A percentile compares a stretch with the other conserved stretches of the same genome.
These are phyloP conservation scores for Acanthosepion esculentum DNA, from an alignment of 2,888 invertebrate species.

Conservation along the genomic window DNA sequence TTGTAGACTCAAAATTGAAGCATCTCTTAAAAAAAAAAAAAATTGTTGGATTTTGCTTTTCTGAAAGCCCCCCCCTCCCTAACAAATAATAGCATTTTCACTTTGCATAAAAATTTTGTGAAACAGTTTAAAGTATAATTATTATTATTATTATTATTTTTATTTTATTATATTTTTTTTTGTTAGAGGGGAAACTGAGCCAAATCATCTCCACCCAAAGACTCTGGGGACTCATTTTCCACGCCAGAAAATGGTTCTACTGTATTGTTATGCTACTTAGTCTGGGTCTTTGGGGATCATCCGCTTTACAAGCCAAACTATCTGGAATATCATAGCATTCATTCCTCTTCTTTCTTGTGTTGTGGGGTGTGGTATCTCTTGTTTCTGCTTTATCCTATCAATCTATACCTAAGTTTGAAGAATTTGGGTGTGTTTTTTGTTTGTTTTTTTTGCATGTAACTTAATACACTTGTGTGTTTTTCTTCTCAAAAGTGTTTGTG, in stretches of 20 bases:
- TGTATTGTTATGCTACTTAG: not conserved
- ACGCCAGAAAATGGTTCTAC: not conserved
- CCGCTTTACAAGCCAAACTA: not conserved
- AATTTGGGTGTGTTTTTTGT: not conserved
- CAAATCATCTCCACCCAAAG: not conserved
- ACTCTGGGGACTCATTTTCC: not conserved
- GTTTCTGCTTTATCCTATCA: not conserved
- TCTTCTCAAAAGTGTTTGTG: not conserved
- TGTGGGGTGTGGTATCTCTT: not conserved
- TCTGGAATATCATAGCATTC: not conserved
- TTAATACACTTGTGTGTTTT: not conserved
- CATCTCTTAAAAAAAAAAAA: not conserved
- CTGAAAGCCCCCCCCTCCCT: not conserved
- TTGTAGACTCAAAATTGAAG: not conserved
- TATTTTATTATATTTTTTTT: too few species aligned
- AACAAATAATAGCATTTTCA: not conserved
- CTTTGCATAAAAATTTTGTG: not conserved
- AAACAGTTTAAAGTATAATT: not conserved
- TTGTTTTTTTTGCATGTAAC: not conserved
- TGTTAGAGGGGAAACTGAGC: not conserved
- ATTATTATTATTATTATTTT: too few species aligned
- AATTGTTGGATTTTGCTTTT: not conserved
- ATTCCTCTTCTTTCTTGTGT: not conserved
- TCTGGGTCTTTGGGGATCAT: not conserved
- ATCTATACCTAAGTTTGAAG: not conserved